Conservation (phyloP, 1,140 invertebrate genomes). For the Phthorimaea operculella region DNA sequence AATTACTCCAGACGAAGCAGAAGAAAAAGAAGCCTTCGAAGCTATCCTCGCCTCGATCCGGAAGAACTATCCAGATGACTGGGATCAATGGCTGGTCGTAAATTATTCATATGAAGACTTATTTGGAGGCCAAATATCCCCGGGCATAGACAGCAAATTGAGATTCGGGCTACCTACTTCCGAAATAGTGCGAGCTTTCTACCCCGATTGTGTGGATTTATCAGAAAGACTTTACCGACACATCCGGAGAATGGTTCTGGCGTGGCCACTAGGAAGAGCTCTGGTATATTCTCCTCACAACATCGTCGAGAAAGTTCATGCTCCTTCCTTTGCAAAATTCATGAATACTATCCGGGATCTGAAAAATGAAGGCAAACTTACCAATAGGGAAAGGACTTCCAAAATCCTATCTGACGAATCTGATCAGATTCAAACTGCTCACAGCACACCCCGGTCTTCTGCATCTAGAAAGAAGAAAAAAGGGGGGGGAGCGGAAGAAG, state of each 20-base stretch:
- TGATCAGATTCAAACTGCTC: background rate
- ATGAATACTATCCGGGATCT: background rate
- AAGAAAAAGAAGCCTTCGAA: background rate
- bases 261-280: conserved; percentile 7
- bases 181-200: conserved; percentile 1
- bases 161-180: conserved; percentile 5
- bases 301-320: conserved; percentile 4
- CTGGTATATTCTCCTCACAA: conserved; percentile 6
- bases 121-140: background rate
- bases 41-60: background rate
- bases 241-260: background rate
- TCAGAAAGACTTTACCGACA: background rate
- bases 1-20: background rate
- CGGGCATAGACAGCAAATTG: background rate
- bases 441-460: background rate
- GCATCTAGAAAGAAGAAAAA: background rate
- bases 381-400: too few species aligned
- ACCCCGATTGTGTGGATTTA: background rate
- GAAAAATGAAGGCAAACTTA: background rate
- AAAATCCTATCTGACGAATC: too few species aligned
- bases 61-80: background rate
- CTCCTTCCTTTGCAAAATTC: background rate
- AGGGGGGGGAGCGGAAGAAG: too few species aligned
- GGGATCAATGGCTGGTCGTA: background rate
- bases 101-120: conserved; percentile 2